Evolutionary conservation across 2,888 invertebrate species (phyloP).

Genomic region (Dioctria linearis): DNA sequence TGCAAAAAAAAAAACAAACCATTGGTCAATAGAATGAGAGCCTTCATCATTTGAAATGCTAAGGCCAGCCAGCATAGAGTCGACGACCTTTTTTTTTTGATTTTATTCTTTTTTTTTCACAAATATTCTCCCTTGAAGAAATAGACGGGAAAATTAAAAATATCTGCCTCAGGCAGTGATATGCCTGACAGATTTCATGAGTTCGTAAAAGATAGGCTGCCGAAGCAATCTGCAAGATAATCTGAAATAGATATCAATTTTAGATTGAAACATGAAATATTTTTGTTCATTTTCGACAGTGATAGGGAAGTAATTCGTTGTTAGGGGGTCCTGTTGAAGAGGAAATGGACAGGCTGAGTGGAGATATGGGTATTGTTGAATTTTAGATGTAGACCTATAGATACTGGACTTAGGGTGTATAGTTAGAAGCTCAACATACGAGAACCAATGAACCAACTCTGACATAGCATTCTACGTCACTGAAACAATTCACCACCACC

Average conservation of each 20-base stretch:
- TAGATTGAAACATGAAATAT: slow-evolving; percentile 43
- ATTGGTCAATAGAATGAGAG: slow-evolving; percentile 2
- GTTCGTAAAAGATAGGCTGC: background rate
- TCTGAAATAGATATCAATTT: slow-evolving; percentile 37
- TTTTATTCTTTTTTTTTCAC: background rate
- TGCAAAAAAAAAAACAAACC: background rate
- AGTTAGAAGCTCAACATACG: no score
- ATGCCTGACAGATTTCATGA: slow-evolving; percentile 36
- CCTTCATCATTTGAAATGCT: background rate
- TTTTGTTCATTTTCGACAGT: slow-evolving; percentile 40
- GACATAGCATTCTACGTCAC: no score
- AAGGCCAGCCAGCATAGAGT: no score
- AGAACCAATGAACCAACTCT: no score
- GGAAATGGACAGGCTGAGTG: no score
- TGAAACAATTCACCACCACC: no score
- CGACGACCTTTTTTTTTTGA: background rate
- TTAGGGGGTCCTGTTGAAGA: background rate
- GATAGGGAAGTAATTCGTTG: slow-evolving; percentile 26
- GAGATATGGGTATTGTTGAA: background rate
- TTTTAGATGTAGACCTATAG: background rate
- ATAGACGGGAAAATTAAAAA: slow-evolving; percentile 32
- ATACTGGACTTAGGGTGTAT: no score
- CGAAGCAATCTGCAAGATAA: slow-evolving; percentile 7
- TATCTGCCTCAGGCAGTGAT: slow-evolving; percentile 22
- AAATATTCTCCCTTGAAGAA: background rate